Evolutionary conservation across 2,797 vertebrate species (phyloP), one percentile per base, ranked within the genome.

Genomic region (Dendrocincla tyrannina): DNA sequence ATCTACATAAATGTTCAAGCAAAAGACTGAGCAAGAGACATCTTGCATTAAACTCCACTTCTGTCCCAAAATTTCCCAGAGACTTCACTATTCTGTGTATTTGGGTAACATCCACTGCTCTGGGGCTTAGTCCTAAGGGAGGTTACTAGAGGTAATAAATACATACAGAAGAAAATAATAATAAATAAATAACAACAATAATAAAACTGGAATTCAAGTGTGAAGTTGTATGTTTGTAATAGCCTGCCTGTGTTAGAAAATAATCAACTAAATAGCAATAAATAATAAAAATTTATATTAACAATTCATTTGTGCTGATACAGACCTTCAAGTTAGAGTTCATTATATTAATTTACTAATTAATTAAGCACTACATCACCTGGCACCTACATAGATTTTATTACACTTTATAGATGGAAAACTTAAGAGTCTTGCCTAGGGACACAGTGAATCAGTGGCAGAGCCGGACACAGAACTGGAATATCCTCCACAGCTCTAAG

Each of bases 311-410:
- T 96, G 89, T 93, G 94, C 95, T 96, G 95, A 93, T 94, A 93
- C 85, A 96, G 86, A 97, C 95, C 83, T 96, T 95, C 89, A 95
- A 93, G 89, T 97, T 93, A 91, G 80, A 94, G 95, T 97, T 97
- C 95, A 95, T 95, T 95, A 94, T 88, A 96, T 95, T 95, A 97
- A 97, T 97, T 96, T 94, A 69, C 95, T 97, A 96, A 93, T 97
- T 97, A 97, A 97, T 96, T 95, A 97, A 93, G 84, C 63, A 85
- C 91, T 91, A 53, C 88, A 89, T 96, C 92, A 92, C 95, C 95
- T 95, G 91, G 88, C 91, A 96, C 91, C 87, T 95, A 95, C 92
- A 75, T 85, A 90, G 85, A 82, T 78, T 96, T 96, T 95, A 97
- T 96, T 94, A 91, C 85, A 94, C 90, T 97, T 97, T 91, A 97